These are phyloP conservation scores for Channa striata DNA, from an alignment of 2,797 vertebrate genomes.

Conservation along the genomic window DNA sequence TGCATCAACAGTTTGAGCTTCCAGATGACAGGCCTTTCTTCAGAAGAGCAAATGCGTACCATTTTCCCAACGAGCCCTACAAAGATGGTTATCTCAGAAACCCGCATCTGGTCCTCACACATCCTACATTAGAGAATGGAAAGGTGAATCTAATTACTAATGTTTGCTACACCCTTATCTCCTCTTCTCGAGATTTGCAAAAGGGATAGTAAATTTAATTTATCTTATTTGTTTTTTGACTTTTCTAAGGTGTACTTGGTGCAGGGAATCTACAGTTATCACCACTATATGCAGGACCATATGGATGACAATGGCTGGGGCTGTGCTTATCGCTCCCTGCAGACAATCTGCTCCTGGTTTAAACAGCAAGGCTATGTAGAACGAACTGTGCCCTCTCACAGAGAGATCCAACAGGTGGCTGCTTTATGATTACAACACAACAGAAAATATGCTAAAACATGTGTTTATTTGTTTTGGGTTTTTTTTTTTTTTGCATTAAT, in stretches of 20 bases:
- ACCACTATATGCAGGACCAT: conserved; percentile 97
- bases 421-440: not conserved
- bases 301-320: conserved; percentile 96
- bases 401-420: conserved; percentile 93
- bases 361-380: conserved; percentile 92
- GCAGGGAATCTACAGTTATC: conserved; percentile 92
- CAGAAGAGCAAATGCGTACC: conserved; percentile 91
- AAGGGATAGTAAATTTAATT: not conserved
- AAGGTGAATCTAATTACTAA: conserved; percentile 79
- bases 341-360: conserved; percentile 99
- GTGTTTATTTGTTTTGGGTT: not conserved
- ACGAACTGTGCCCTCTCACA: conserved; percentile 89
- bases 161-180: not conserved
- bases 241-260: conserved; percentile 86
- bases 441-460: not conserved
- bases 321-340: conserved; percentile 96
- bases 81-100: conserved; percentile 93
- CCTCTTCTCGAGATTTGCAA: not conserved
- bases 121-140: conserved; percentile 86
- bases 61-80: conserved; percentile 91
- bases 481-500: not conserved
- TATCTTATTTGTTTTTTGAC: not conserved
- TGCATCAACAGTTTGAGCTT: conserved; percentile 89
- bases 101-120: conserved; percentile 88
- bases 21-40: conserved; percentile 91